Conservation (phyloP, 2,113 vertebrate species). For the Hucho hucho region DNA sequence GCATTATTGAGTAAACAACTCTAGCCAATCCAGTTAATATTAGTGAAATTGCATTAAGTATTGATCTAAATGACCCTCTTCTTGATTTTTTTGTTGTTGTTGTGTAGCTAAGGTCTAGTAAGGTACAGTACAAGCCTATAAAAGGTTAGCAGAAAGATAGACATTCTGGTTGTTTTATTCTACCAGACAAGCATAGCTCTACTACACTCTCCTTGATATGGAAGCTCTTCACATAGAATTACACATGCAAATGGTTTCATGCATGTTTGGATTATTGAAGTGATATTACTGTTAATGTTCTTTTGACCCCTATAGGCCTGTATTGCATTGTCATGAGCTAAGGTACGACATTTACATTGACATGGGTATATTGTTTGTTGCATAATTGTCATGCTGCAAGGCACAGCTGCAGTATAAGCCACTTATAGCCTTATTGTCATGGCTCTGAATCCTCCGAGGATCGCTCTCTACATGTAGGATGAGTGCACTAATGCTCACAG, state of each 20-base stretch:
- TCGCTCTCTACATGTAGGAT: slow-evolving; percentile 9
- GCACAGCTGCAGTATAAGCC: slow-evolving; percentile 24
- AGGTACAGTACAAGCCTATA: background rate
- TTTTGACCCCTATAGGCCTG: slow-evolving; percentile 25
- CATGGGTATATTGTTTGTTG: slow-evolving; percentile 37
- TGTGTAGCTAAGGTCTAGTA: background rate
- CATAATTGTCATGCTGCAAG: slow-evolving; percentile 50
- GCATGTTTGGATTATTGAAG: background rate
- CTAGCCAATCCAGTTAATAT: no score
- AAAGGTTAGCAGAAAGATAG: background rate
- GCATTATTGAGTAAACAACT: background rate
- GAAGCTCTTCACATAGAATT: background rate
- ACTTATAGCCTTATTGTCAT: slow-evolving; percentile 19
- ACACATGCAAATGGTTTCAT: background rate
- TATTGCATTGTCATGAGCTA: slow-evolving; percentile 18
- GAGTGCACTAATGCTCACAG: background rate
- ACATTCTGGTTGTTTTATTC: background rate
- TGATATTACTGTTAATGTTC: background rate
- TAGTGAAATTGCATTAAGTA: no score
- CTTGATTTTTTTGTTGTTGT: background rate
- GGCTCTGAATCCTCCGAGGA: slow-evolving; percentile 33
- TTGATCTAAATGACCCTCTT: background rate
- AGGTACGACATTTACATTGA: slow-evolving; percentile 36
- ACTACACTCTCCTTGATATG: background rate
- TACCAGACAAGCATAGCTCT: background rate